Evolutionary conservation across 2,113 vertebrate species (phyloP), one percentile per base, ranked within the genome.

Genomic region (Mus spicilegus): DNA sequence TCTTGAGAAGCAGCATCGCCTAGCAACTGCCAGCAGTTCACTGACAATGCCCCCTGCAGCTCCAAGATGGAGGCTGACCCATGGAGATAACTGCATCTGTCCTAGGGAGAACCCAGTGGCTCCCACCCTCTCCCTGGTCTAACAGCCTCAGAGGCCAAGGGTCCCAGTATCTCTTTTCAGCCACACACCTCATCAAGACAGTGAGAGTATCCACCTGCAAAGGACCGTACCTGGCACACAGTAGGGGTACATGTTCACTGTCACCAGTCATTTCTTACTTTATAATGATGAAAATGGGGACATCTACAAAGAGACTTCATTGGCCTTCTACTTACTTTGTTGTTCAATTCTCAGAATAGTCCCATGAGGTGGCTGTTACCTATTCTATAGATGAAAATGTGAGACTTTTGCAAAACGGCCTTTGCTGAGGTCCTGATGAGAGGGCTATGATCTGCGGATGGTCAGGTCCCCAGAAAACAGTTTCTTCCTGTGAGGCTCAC

Each of bases 1-100:
- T 97, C 95, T 98, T 97, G 97, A 94, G 98, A 93, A 94, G 92
- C 92, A 90, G 56, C 56, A 17, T 4, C 1, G 0, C 5, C 58
- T 5, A 42, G n/a, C 72, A 84, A 90, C 72, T 89, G 58, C 85
- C 49, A 84, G 86, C 93, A 90, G 80, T 76, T 70, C 72, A 33
- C 0, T 67, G 88, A 81, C 30, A 72, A 73, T 81, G 82, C 24
- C 36, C 36, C 90, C 42, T 36, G 70, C 95, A 22, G 69, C 36
- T 72, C 28, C 0, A 0, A 65, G 46, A 76, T 46, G 73, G 80
- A 75, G 86, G 19, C 90, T 30, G 63, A 33, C 61, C 58, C 87
- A 26, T 42, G 1, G 0, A 69, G 58, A 28, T 11, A 33, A 70
- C 19, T 1, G 2, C 28, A 78, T 39, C 30, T 46, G 4, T 26